Evolutionary conservation across 2,888 invertebrate genomes (phyloP).

Genomic region (Thecophora atra): DNA sequence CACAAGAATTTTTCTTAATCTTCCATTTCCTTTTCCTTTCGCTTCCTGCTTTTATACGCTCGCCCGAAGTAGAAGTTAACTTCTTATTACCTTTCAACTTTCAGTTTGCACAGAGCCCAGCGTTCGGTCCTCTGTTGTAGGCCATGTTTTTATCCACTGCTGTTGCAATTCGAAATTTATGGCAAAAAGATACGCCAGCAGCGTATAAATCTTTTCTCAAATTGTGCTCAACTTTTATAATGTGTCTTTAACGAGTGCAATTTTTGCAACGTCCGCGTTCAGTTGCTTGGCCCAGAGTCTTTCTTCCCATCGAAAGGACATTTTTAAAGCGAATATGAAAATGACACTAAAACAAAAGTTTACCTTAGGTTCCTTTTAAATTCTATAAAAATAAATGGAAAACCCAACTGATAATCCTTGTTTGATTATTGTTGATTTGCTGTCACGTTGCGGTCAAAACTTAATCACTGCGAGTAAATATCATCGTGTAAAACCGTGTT

Average conservation of each 20-base stretch:
- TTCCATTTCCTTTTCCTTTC: background rate
- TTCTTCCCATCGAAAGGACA: background rate
- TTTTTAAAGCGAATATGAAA: background rate
- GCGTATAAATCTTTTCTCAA: slow-evolving; percentile 43
- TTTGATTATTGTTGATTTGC: too few species aligned
- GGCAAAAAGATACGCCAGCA: slow-evolving; percentile 36
- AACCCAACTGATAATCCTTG: too few species aligned
- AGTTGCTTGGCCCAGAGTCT: background rate
- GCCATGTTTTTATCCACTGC: slow-evolving; percentile 31
- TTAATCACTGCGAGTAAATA: too few species aligned
- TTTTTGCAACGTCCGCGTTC: slow-evolving; percentile 26
- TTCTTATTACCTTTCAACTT: background rate
- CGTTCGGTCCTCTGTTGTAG: background rate
- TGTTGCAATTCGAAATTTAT: slow-evolving; percentile 23
- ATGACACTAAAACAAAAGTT: background rate
- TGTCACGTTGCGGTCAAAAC: too few species aligned
- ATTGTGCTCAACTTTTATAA: slow-evolving; percentile 48
- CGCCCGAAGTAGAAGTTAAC: background rate
- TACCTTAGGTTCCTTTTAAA: too few species aligned
- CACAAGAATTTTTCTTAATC: background rate
- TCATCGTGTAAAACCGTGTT: too few species aligned
- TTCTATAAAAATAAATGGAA: too few species aligned
- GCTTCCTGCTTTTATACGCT: background rate
- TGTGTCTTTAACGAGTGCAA: slow-evolving; percentile 47
- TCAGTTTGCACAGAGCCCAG: background rate